Conservation (phyloP, 2,113 vertebrate genomes). For the Chaetodon trifascialis region DNA sequence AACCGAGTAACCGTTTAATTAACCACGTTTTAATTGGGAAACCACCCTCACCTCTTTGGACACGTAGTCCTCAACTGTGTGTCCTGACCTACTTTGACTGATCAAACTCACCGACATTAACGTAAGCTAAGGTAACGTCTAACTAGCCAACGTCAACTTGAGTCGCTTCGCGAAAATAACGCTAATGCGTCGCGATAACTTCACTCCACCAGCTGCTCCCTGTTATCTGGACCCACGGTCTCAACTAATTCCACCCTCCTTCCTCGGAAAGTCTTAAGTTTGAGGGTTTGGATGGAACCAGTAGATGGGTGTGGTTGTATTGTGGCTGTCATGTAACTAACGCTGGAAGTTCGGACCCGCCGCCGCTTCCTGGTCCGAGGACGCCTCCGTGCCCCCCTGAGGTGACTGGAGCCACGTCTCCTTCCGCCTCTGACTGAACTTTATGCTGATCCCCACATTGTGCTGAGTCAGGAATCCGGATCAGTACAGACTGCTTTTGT, state of each 20-base stretch:
- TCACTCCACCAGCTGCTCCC: background rate
- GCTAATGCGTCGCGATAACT: background rate
- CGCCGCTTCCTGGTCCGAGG: constrained; percentile 43
- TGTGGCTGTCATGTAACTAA: constrained; percentile 12
- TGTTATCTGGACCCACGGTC: background rate
- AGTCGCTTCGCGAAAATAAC: background rate
- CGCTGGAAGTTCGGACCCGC: background rate
- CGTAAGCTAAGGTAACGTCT: background rate
- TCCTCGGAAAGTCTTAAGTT: background rate
- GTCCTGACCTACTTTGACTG: background rate
- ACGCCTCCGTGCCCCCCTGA: background rate
- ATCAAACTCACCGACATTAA: background rate
- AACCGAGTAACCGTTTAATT: too few relatives aligned
- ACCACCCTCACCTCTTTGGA: fast-evolving
- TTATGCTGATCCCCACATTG: constrained; percentile 43
- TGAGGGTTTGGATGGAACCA: background rate
- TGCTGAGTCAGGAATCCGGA: constrained; percentile 42
- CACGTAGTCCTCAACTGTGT: background rate
- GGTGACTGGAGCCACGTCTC: constrained; percentile 47
- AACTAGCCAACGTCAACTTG: background rate
- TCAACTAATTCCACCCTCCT: background rate
- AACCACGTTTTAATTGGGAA: background rate
- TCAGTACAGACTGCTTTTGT: constrained; percentile 3
- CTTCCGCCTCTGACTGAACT: constrained; percentile 33
- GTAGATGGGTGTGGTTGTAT: constrained; percentile 53